Conservation (phyloP, 2,113 vertebrate genomes). For the Lota lota region DNA sequence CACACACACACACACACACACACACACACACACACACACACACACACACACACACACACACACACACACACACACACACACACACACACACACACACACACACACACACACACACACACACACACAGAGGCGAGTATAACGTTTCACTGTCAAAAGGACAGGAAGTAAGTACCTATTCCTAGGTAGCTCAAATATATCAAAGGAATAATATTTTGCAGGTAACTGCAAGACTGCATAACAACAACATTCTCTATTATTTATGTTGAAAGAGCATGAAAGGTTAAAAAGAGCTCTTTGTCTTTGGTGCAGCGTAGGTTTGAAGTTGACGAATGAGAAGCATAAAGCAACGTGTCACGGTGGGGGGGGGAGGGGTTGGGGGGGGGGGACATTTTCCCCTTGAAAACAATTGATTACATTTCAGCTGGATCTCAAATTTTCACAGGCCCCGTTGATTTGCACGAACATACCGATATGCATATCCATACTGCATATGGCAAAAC, state of each 20-base stretch:
- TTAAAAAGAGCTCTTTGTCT: too few species aligned
- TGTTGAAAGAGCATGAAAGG: neutral
- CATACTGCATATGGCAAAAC: neutral
- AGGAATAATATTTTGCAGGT: neutral
- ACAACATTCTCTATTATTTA: neutral
- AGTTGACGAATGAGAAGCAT: too few species aligned
- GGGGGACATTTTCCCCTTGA: too few species aligned
- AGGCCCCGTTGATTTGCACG: neutral
- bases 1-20: neutral
- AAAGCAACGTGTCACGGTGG: too few species aligned
- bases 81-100: neutral
- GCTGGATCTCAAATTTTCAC: neutral
- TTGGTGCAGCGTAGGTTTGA: too few species aligned
- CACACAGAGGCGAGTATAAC: slow-evolving; percentile 8
- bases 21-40: neutral
- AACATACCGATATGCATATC: neutral
- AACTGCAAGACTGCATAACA: neutral
- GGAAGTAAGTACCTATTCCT: slow-evolving; percentile 11
- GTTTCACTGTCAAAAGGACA: slow-evolving; percentile 15
- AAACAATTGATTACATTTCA: neutral
- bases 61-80: neutral
- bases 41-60: slow-evolving; percentile 1
- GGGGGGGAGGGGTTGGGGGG: too few species aligned
- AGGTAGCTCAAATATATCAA: slow-evolving; percentile 3
- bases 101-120: slow-evolving; percentile 2